Conservation (phyloP, 2,797 vertebrate genomes). For the Cynodonichthys magdalenae region DNA sequence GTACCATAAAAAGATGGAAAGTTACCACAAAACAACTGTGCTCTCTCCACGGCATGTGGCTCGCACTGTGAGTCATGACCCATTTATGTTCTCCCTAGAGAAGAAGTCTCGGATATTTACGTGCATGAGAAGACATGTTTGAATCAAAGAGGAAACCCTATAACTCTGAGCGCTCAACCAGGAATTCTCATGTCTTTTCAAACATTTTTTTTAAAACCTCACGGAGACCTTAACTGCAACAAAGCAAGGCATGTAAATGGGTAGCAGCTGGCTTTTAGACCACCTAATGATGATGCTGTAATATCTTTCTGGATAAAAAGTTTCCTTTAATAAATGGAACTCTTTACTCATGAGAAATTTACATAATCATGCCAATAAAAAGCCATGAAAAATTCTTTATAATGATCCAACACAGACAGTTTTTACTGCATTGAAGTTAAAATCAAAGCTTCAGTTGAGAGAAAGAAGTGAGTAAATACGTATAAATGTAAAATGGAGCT, state of each 20-base stretch:
- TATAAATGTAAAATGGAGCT: slow-evolving; percentile 7
- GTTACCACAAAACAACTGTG: slow-evolving; percentile 51
- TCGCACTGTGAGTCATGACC: slow-evolving; percentile 21
- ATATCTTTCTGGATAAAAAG: slow-evolving; percentile 1
- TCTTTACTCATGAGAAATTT: too few relatives aligned
- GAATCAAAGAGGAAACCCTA: slow-evolving; percentile 18
- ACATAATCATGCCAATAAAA: too few relatives aligned
- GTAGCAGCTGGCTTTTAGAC: slow-evolving; percentile 21
- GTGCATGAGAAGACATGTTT: slow-evolving; percentile 20
- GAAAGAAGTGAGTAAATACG: slow-evolving; percentile 11
- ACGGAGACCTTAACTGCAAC: slow-evolving; percentile 16
- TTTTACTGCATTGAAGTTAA: slow-evolving; percentile 29
- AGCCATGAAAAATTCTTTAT: too few relatives aligned
- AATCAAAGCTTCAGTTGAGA: slow-evolving; percentile 6
- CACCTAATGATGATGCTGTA: slow-evolving; percentile 26
- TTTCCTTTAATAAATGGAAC: neutral
- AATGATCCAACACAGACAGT: slow-evolving; percentile 14
- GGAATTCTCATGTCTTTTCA: slow-evolving; percentile 12
- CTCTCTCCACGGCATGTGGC: slow-evolving; percentile 27
- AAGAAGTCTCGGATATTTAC: neutral
- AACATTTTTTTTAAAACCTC: slow-evolving; percentile 12
- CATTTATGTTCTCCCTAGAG: slow-evolving; percentile 18
- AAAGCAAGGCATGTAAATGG: slow-evolving; percentile 16
- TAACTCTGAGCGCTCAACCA: slow-evolving; percentile 13
- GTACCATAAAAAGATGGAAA: slow-evolving; percentile 67